Evolutionary conservation across 2,113 vertebrate species (phyloP).

Genomic region (Cyprinodon variegatus): DNA sequence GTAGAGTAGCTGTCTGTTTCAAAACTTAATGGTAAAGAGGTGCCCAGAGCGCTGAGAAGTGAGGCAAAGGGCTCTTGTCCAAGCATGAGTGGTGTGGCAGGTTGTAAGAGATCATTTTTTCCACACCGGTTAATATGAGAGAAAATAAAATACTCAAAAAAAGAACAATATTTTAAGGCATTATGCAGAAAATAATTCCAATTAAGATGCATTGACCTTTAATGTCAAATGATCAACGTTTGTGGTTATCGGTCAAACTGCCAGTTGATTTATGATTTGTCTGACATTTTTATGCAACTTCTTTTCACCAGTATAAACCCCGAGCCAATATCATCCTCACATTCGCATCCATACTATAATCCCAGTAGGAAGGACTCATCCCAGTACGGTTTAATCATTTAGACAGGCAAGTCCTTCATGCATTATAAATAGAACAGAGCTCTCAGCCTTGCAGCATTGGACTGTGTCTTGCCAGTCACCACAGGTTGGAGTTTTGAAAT

Average conservation of each 20-base stretch:
- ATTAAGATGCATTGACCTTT: background rate
- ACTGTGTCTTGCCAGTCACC: constrained; percentile 41
- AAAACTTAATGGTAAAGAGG: background rate
- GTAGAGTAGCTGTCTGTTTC: background rate
- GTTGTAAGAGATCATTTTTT: background rate
- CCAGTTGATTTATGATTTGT: background rate
- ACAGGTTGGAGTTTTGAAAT: constrained; percentile 39
- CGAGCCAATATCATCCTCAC: constrained; percentile 45
- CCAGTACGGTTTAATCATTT: constrained; percentile 72
- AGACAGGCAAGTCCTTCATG: constrained; percentile 66
- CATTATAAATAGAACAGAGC: constrained; percentile 75
- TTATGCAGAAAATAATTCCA: background rate
- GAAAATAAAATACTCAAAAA: background rate
- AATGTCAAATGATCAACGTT: background rate
- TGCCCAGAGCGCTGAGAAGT: background rate
- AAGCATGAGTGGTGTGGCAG: background rate
- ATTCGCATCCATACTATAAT: constrained; percentile 58
- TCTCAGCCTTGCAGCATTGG: constrained; percentile 49
- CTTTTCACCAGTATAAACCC: constrained; percentile 6
- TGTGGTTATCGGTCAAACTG: background rate
- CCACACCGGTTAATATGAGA: background rate
- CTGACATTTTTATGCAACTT: background rate
- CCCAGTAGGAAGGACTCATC: constrained; percentile 70
- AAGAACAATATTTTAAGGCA: background rate
- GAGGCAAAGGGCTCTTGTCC: background rate